These are phyloP conservation scores for Lacerta agilis DNA, from an alignment of 2,797 vertebrate genomes.

Conservation along the genomic window DNA sequence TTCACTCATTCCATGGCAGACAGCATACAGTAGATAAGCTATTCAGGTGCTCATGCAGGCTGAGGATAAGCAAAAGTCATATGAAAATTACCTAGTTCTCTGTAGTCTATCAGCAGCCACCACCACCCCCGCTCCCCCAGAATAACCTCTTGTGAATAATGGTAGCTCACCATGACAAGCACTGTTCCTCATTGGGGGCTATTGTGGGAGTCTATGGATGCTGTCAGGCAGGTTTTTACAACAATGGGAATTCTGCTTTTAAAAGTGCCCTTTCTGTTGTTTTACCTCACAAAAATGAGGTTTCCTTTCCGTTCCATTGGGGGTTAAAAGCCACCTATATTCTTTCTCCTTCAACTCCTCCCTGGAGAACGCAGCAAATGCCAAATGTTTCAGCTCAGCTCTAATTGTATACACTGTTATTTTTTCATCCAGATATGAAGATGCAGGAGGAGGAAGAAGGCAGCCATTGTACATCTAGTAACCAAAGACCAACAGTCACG, in stretches of 20 bases:
- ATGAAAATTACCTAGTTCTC: neutral
- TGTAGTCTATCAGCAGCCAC: too few species aligned
- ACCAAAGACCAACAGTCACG: constrained; percentile 56
- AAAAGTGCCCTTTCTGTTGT: neutral
- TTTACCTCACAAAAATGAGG: neutral
- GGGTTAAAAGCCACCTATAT: neutral
- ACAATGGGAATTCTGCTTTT: neutral
- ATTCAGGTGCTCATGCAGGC: too few species aligned
- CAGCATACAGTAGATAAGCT: neutral
- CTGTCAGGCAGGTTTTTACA: neutral
- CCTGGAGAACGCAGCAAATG: neutral
- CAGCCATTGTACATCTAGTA: constrained; percentile 61
- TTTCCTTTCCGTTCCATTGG: neutral
- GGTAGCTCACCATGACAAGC: neutral
- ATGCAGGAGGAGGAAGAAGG: constrained; percentile 48
- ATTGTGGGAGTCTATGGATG: neutral
- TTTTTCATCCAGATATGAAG: constrained; percentile 66
- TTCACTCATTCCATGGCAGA: too few species aligned
- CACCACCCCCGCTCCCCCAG: neutral
- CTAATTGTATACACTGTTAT: constrained; percentile 28
- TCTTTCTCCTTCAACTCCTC: neutral
- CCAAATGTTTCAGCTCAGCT: neutral
- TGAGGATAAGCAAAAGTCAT: too few species aligned
- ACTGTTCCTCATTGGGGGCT: neutral
- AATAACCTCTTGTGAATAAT: neutral